Base-by-base conservation (phyloP, 2,113 vertebrate genomes). In the Lepidothrix coronata region DNA sequence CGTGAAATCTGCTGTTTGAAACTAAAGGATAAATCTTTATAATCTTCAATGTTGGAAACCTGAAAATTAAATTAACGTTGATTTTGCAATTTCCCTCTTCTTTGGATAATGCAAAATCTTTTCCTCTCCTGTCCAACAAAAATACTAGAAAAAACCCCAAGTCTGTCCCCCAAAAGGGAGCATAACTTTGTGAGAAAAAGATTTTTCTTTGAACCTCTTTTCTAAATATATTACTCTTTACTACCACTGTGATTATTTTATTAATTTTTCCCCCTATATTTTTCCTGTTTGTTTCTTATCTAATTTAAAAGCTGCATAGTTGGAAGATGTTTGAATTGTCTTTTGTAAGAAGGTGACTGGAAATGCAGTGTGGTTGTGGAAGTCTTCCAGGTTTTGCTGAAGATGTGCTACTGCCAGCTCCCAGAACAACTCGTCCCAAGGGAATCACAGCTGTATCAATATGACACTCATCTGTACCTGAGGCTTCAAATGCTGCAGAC, bases 371-470 rank as follows among this genome's bases (percentile, higher is more conserved):
- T 46, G 17, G 6, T 9, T 66, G 11, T 48, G 37, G 49, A 95
- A 93, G 46, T 25, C 86, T 80, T 86, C 89, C 58, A 90, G 57
- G 30, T 89, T 96, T 88, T 94, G 9, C 67, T 90, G 81, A 88
- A 86, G 68, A 72, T 2, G 5, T 86, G 70, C 28, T 93, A 89
- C 48, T 93, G 81, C 16, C 44, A 85, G 46, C 27, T 9, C 24
- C 9, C 8, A 39, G 75, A 88, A 96, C 55, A 61, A 86, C 28
- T 96, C 14, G 4, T 48, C 43, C 20, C 66, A 41, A 87, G 63
- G 85, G 63, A 85, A 63, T 89, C 52, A 25, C 49, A 91, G 61
- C 27, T 51, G 28, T 85, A 62, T 90, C 70, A 79, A 54, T 48
- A 76, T 14, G n/a, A 33, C 12, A 21, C 22, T 83, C 73, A 65